A percentile compares a stretch with the other conserved stretches of the same genome.
Evolutionary conservation across 2,888 invertebrate species (phyloP).

Genomic region (Ecdyonurus torrentis): DNA sequence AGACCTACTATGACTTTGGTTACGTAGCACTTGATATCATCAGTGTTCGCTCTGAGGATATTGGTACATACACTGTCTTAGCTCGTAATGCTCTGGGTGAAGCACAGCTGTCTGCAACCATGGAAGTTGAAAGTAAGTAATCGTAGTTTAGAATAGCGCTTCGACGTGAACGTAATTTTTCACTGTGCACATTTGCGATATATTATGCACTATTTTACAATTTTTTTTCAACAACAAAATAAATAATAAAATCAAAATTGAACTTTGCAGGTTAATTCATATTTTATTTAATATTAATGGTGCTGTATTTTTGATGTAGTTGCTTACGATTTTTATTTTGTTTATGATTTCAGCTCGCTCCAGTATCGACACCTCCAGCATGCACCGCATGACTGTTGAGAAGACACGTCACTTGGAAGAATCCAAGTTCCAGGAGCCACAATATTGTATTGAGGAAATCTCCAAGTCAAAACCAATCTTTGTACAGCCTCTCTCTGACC

Average conservation of each 20-base stretch:
- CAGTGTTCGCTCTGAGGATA: constrained; percentile 81
- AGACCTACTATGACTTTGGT: constrained; percentile 91
- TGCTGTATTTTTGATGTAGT: background rate
- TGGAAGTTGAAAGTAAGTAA: constrained; percentile 76
- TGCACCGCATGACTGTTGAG: constrained; percentile 72
- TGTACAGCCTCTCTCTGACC: constrained; percentile 72
- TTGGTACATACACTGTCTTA: constrained; percentile 83
- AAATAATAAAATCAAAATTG: constrained; percentile 2
- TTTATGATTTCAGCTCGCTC: constrained; percentile 50
- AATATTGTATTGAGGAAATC: constrained; percentile 79
- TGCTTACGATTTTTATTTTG: constrained; percentile 3
- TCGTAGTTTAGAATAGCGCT: no score
- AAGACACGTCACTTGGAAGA: constrained; percentile 78
- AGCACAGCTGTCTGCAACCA: constrained; percentile 64
- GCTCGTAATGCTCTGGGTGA: constrained; percentile 84
- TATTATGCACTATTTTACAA: no score
- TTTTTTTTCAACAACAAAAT: background rate
- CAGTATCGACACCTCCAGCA: constrained; percentile 75
- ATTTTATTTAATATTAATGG: background rate
- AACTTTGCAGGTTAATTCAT: background rate
- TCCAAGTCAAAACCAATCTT: constrained; percentile 92
- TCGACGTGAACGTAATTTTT: no score
- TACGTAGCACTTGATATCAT: constrained; percentile 91
- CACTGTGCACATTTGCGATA: background rate
- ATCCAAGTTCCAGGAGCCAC: constrained; percentile 69